A percentile compares a stretch with the other conserved stretches of the same genome.
Conservation (phyloP, 2,888 invertebrate species). For the Euproctis similis region DNA sequence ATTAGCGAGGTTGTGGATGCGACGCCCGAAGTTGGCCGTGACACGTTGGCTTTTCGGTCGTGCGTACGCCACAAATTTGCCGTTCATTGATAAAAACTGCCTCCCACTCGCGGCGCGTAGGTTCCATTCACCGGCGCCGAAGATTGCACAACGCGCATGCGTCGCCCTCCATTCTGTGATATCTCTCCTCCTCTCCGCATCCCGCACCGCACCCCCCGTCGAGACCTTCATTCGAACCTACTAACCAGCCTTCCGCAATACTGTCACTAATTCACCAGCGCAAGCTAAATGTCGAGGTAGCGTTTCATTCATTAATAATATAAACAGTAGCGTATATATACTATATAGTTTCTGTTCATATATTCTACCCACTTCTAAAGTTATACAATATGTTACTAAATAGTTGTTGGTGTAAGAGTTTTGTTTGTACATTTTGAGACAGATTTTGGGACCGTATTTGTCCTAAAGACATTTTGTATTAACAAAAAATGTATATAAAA, state of each 20-base stretch:
- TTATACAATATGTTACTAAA: too few relatives aligned
- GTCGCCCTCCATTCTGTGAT: slow-evolving; percentile 29
- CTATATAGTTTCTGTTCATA: too few relatives aligned
- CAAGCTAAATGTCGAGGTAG: slow-evolving; percentile 16
- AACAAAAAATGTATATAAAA: too few relatives aligned
- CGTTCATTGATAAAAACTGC: slow-evolving; percentile 72
- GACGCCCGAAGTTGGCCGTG: slow-evolving; percentile 49
- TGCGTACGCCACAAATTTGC: slow-evolving; percentile 68
- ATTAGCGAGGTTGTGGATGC: slow-evolving; percentile 52
- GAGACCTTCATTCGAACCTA: slow-evolving; percentile 45
- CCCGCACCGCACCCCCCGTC: slow-evolving; percentile 17
- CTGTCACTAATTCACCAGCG: slow-evolving; percentile 26
- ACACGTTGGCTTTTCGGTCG: slow-evolving; percentile 54
- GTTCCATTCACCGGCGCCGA: slow-evolving; percentile 68
- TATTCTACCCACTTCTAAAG: too few relatives aligned
- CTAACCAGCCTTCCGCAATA: slow-evolving; percentile 40
- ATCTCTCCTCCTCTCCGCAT: too few relatives aligned
- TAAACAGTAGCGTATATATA: too few relatives aligned
- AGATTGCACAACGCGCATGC: slow-evolving; percentile 61
- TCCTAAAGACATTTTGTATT: too few relatives aligned
- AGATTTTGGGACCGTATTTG: too few relatives aligned
- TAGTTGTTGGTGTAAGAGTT: too few relatives aligned
- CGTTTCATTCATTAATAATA: slow-evolving; percentile 6
- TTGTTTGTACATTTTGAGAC: too few relatives aligned
- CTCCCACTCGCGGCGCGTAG: slow-evolving; percentile 54